These are phyloP conservation scores for Micoletzkya japonica DNA, from an alignment of 2,888 invertebrate genomes.

Conservation along the genomic window DNA sequence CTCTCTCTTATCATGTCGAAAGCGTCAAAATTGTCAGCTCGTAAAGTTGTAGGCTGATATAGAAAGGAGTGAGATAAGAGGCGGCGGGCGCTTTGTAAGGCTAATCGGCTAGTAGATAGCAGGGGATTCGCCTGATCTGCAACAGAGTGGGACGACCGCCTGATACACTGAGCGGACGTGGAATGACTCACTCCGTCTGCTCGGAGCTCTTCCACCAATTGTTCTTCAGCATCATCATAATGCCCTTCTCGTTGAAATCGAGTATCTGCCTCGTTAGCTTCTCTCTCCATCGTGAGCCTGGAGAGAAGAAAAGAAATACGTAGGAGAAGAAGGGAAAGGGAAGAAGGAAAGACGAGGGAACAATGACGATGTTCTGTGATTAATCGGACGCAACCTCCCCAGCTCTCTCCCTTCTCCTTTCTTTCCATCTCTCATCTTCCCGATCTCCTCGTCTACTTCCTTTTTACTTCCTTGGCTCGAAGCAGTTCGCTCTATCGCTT, in stretches of 20 bases:
- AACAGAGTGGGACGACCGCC: background rate
- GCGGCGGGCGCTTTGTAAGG: conserved; percentile 3
- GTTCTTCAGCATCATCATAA: conserved; percentile 74
- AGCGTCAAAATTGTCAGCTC: conserved; percentile 11
- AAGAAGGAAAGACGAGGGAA: conserved; percentile 8
- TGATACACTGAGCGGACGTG: background rate
- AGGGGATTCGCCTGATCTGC: conserved; percentile 1
- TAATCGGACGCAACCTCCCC: background rate
- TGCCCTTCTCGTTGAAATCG: conserved; percentile 88
- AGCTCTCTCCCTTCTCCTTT: background rate
- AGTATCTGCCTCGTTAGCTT: conserved; percentile 89
- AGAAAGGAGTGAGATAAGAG: conserved; percentile 6
- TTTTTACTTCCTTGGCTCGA: background rate
- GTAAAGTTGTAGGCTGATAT: background rate
- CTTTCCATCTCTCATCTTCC: conserved; percentile 10
- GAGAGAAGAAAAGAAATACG: conserved; percentile 18
- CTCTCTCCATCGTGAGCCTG: conserved; percentile 89
- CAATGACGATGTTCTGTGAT: background rate
- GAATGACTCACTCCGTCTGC: conserved; percentile 35
- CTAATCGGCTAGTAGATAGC: no score
- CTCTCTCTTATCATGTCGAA: background rate
- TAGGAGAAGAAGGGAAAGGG: background rate
- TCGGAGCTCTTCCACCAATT: conserved; percentile 87
- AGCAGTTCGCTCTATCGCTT: background rate
- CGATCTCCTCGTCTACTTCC: background rate